Base-by-base conservation (phyloP, 2,888 invertebrate species). In the Clepsis dumicolana region DNA sequence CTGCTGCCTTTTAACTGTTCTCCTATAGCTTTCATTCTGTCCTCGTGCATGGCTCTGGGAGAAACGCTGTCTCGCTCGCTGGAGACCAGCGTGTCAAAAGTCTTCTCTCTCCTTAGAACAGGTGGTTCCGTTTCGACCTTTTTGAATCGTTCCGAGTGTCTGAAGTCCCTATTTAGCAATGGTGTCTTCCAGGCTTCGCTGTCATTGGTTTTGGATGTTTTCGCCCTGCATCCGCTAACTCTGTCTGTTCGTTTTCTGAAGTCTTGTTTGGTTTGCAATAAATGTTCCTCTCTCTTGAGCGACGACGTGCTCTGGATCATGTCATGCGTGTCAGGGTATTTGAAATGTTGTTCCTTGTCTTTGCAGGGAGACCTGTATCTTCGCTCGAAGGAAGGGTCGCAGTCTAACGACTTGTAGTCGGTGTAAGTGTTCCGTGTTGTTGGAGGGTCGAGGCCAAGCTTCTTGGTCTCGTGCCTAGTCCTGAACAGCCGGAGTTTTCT, bases 401-500 rank as follows among this genome's bases (percentile, higher is more conserved):
- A 87, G 63, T 90, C 92, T 70, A 91, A 79, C 24, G 89, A 92
- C 73, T 88, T 90, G 73, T 88, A 91, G 78, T 91, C 91, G 59
- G 84, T 86, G 69, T 86, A 86, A 29, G 85, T 84, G 63, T 75
- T 84, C 78, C 82, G 84, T 66, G 83, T 80, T 74, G 79, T 82
- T 27, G 92, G 90, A 61, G 77, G 65, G 64, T 85, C 86, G 53
- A 89, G 89, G 68, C 86, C 89, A 62, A 89, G 84, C 79, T 95
- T 95, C 87, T 95, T 95, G 71, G 96, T 95, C 91, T 96, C 96
- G 60, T 95, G 96, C 82, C 96, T 95, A 57, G 96, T 96, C 90
- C 96, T 96, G 85, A 97, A 97, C 38, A 97, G 93, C 59, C 96
- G 94, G 57, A 95, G 91, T 82, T 95, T 95, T 72, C 95, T 91